A percentile compares a stretch with the other conserved stretches of the same genome.
These are phyloP conservation scores for Capromys pilorides DNA, from an alignment of 2,797 vertebrate genomes.

Conservation along the genomic window DNA sequence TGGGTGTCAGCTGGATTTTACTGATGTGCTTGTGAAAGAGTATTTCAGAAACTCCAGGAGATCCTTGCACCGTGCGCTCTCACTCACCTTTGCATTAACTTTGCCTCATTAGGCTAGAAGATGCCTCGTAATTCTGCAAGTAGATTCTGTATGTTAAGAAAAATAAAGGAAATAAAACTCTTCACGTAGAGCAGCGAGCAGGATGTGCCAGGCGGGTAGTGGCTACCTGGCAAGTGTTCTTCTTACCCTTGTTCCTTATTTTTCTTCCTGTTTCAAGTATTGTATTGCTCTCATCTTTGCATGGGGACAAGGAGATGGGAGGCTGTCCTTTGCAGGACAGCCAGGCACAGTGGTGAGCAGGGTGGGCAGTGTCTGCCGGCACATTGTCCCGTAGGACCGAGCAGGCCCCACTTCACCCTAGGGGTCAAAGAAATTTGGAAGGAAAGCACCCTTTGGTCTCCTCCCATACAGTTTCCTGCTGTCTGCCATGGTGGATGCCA, in stretches of 20 bases:
- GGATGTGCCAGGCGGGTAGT: neutral
- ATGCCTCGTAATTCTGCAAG: neutral
- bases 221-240: neutral
- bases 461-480: neutral
- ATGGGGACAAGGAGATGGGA: neutral
- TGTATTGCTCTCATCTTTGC: too few species aligned
- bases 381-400: neutral
- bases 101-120: neutral
- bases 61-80: neutral
- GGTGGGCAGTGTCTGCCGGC: neutral
- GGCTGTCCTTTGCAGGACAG: neutral
- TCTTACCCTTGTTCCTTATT: neutral
- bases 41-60: slow-evolving; percentile 36
- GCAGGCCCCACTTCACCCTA: neutral
- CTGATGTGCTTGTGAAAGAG: slow-evolving; percentile 34
- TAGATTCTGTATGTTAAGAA: neutral
- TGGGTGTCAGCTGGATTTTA: neutral
- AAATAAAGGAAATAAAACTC: neutral
- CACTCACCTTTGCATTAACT: neutral
- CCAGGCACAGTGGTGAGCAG: neutral
- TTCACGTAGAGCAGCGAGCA: neutral
- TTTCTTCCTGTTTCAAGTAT: neutral
- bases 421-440: neutral
- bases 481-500: neutral
- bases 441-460: neutral